Conservation (phyloP, 1,140 invertebrate genomes). For the Sitobion miscanthi region DNA sequence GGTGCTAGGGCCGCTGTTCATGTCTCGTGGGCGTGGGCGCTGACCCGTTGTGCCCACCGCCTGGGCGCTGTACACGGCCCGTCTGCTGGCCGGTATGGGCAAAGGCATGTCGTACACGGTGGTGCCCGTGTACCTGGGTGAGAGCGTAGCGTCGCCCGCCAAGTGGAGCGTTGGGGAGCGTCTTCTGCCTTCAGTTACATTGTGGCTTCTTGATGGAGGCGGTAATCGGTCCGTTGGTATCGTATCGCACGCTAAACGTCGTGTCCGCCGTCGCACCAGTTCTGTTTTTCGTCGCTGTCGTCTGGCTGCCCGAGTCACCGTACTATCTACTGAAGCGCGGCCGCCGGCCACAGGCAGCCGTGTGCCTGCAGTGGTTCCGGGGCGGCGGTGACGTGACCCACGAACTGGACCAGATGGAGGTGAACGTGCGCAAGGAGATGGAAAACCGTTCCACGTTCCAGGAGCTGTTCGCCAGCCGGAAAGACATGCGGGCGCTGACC, state of each 20-base stretch:
- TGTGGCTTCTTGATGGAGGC: slow-evolving; percentile 81
- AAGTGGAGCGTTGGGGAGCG: slow-evolving; percentile 53
- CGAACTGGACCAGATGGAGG: neutral
- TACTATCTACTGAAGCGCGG: slow-evolving; percentile 65
- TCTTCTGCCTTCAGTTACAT: slow-evolving; percentile 63
- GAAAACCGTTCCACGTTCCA: slow-evolving; percentile 50
- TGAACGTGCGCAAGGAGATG: slow-evolving; percentile 7
- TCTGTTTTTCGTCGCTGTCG: slow-evolving; percentile 72
- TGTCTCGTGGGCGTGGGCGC: slow-evolving; percentile 58
- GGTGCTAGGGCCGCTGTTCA: slow-evolving; percentile 65
- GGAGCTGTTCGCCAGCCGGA: slow-evolving; percentile 51
- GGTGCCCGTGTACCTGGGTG: slow-evolving; percentile 69
- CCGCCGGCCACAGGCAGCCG: neutral
- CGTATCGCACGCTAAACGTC: slow-evolving; percentile 72
- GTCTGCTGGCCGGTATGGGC: slow-evolving; percentile 68
- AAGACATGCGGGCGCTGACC: slow-evolving; percentile 67
- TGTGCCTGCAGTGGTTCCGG: slow-evolving; percentile 41
- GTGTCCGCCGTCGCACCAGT: slow-evolving; percentile 70
- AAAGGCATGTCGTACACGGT: slow-evolving; percentile 66
- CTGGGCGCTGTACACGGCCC: slow-evolving; percentile 66
- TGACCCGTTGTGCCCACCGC: slow-evolving; percentile 52
- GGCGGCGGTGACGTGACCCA: neutral
- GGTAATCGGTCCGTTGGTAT: slow-evolving; percentile 74
- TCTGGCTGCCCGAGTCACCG: slow-evolving; percentile 84
- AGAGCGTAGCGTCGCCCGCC: slow-evolving; percentile 68